Base-by-base conservation (phyloP, 30 jellyfish, hydroid and myxozoan genomes). In the Aurelia coerulea region DNA sequence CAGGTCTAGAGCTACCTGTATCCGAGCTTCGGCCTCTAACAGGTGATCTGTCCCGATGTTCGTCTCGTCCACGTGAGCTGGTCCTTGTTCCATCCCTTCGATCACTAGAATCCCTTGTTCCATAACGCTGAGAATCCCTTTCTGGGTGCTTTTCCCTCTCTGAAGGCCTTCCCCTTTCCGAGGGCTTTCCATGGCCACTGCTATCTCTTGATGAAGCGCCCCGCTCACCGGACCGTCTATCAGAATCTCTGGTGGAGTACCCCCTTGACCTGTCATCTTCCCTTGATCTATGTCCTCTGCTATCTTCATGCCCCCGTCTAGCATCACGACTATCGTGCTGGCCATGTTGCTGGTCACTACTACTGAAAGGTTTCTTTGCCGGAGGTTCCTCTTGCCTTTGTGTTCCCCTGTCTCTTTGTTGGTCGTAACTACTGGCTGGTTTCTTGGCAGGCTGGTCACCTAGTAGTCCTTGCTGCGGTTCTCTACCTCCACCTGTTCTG, bases 311-410 rank as follows among this genome's bases (percentile, higher is more conserved):
- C n/a, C 73, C 66, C 69, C 89, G 34, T 32, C 79, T 79, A 17
- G 66, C 80, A 46, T 81, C 84, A 37, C 56, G 83, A 53, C 62
- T 65, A 15, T 75, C 76, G 29, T 75, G 53, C 1, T 73, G 65
- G 23, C 93, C 79, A n/a, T 78, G 52, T 8, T 50, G 56, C 15
- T 75, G 63, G n/a, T 54, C 91, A 41, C 34, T 13, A 52, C 59
- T 51, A 29, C 65, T 78, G 18, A 63, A 84, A 6, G 60, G 52
- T 14, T 78, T 74, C 37, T 84, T 73, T 41, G 74, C 33, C 34
- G 87, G 77, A n/a, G 80, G 78, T 23, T 77, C 83, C 1, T 83
- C 76, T 71, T 59, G 64, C 52, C 78, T 68, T 29, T 19, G 29
- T n/a, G 78, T 11, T 14, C 78, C 78, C 10, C 59, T 68, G 5